Evolutionary conservation across 2,888 invertebrate species (phyloP).

Genomic region (Leptothorax acervorum): DNA sequence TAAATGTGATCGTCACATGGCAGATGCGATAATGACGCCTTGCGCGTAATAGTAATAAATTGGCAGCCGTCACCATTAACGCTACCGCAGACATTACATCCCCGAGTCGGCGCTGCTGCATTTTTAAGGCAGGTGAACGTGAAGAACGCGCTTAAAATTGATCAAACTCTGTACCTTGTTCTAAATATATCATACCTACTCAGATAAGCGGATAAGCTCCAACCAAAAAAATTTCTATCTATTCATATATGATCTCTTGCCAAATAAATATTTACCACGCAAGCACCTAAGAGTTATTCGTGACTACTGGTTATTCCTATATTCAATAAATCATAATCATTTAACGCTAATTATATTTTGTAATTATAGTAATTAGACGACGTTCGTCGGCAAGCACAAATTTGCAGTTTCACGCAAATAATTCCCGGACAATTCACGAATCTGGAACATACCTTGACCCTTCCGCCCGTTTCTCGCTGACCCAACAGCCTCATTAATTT

Average conservation of each 20-base stretch:
- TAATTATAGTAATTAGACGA: not conserved
- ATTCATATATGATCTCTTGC: not conserved
- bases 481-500: conserved; percentile 14
- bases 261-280: not conserved
- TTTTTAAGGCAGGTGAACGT: not conserved
- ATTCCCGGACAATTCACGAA: not conserved
- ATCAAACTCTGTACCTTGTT: not conserved
- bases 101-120: not conserved
- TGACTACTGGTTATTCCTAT: not conserved
- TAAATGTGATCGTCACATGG: conserved; percentile 5
- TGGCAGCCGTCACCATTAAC: not conserved
- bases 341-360: not conserved
- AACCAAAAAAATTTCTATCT: not conserved
- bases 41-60: conserved; percentile 6
- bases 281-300: too few species aligned
- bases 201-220: not conserved
- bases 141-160: not conserved
- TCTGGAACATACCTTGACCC: not conserved
- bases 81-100: not conserved
- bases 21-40: conserved; percentile 16
- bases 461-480: not conserved
- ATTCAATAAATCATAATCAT: not conserved
- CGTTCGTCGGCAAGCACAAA: not conserved
- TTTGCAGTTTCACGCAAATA: conserved; percentile 1
- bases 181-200: not conserved